Evolutionary conservation across 2,888 invertebrate species (phyloP).

Genomic region (Napeogenes inachia): DNA sequence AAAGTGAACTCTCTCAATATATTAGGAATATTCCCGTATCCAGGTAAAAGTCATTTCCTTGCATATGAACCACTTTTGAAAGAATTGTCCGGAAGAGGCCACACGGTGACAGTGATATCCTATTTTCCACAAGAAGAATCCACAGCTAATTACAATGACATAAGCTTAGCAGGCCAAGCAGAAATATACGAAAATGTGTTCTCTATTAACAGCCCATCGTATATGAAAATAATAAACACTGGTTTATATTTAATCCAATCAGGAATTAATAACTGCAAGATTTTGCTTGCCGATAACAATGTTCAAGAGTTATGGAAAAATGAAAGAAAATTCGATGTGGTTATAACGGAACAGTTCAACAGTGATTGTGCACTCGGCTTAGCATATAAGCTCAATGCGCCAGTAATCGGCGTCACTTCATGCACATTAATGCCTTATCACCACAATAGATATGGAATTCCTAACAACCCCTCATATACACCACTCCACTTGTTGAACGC

Average conservation of each 20-base stretch:
- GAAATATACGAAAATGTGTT: slow-evolving; percentile 47
- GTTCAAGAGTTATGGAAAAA: slow-evolving; percentile 38
- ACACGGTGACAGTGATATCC: slow-evolving; percentile 81
- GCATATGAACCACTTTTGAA: slow-evolving; percentile 78
- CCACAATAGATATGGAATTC: slow-evolving; percentile 68
- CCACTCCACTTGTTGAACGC: slow-evolving; percentile 68
- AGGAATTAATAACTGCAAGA: slow-evolving; percentile 47
- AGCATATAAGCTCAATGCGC: too few relatives aligned
- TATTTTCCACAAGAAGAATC: slow-evolving; percentile 74
- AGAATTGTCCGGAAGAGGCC: slow-evolving; percentile 78
- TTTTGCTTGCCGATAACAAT: slow-evolving; percentile 45
- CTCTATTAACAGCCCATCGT: slow-evolving; percentile 41
- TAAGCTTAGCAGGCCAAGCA: slow-evolving; percentile 49
- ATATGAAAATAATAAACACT: slow-evolving; percentile 39
- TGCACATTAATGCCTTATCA: slow-evolving; percentile 63
- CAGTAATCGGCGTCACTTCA: too few relatives aligned
- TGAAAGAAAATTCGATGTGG: slow-evolving; percentile 3
- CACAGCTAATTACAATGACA: slow-evolving; percentile 51
- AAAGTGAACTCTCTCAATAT: slow-evolving; percentile 61
- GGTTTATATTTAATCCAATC: slow-evolving; percentile 37
- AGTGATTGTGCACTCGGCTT: slow-evolving; percentile 56
- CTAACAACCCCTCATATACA: slow-evolving; percentile 71
- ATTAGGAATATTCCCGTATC: slow-evolving; percentile 80
- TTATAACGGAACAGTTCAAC: slow-evolving; percentile 71
- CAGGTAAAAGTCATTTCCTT: slow-evolving; percentile 83